Evolutionary conservation across 1,140 invertebrate genomes (phyloP).

Genomic region (Calliopsis andreniformis): DNA sequence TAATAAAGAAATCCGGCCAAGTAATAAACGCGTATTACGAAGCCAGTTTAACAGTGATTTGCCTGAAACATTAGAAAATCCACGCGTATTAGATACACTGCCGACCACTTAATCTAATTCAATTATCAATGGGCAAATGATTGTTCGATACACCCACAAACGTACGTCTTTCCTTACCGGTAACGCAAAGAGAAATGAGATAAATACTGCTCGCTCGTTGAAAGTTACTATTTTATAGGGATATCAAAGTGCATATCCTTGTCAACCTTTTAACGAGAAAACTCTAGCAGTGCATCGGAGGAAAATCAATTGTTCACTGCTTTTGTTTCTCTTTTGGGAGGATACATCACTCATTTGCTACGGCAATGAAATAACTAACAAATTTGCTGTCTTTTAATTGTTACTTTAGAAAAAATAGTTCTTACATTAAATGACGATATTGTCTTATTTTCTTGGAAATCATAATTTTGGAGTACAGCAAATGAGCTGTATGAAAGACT

Average conservation of each 20-base stretch:
- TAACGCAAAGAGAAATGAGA: constrained; percentile 78
- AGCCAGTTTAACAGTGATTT: constrained; percentile 77
- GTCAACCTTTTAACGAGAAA: neutral
- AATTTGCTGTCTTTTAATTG: too few species aligned
- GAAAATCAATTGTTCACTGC: too few species aligned
- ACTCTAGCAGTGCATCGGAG: neutral
- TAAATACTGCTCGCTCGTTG: constrained; percentile 22
- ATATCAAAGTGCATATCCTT: neutral
- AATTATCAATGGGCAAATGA: constrained; percentile 59
- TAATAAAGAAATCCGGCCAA: constrained; percentile 76
- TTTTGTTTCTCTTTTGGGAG: too few species aligned
- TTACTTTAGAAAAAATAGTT: too few species aligned
- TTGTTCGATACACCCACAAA: constrained; percentile 37
- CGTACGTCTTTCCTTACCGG: constrained; percentile 77
- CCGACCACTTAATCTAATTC: constrained; percentile 56
- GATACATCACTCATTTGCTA: too few species aligned
- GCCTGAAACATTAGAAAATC: constrained; percentile 74
- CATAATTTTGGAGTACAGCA: too few species aligned
- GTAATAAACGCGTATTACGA: constrained; percentile 73
- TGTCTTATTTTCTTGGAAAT: too few species aligned
- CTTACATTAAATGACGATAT: too few species aligned
- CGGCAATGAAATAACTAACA: too few species aligned
- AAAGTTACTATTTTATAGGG: constrained; percentile 47
- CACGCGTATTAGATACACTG: constrained; percentile 47
- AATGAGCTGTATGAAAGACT: too few species aligned